These are phyloP conservation scores for Heliconius eleuchia DNA, from an alignment of 1,140 invertebrate genomes.

Conservation along the genomic window DNA sequence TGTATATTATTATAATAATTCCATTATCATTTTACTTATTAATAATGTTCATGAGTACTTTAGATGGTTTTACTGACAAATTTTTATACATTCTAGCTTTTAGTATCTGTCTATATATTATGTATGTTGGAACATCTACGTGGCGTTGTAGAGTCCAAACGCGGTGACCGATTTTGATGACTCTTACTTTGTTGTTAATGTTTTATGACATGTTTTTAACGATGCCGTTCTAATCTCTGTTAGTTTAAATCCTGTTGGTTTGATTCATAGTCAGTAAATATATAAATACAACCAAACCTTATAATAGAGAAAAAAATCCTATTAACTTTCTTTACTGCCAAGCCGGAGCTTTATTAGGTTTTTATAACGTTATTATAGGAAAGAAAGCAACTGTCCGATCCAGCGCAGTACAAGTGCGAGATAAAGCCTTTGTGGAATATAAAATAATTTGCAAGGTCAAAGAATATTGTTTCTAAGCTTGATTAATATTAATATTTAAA, in stretches of 20 bases:
- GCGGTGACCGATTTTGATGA: no score
- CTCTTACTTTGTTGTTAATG: no score
- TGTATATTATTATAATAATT: neutral
- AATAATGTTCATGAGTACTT: no score
- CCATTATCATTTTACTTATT: no score
- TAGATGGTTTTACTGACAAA: no score
- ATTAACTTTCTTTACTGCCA: conserved; percentile 4
- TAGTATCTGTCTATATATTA: no score
- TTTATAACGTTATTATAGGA: conserved; percentile 4
- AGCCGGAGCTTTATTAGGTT: conserved; percentile 4
- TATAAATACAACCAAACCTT: neutral
- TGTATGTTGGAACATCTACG: no score
- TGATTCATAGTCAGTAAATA: neutral
- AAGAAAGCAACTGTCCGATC: conserved; percentile 11
- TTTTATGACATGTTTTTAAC: no score
- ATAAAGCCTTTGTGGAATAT: conserved; percentile 12
- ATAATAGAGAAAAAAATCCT: neutral
- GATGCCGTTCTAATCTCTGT: no score
- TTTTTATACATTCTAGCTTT: no score
- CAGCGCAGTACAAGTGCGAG: neutral
- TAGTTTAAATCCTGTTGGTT: neutral
- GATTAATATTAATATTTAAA: neutral
- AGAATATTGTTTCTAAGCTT: neutral
- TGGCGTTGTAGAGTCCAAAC: no score
- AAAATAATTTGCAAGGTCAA: conserved; percentile 4